Conservation (phyloP, 2,113 vertebrate genomes). For the Xiphophorus maculatus region DNA sequence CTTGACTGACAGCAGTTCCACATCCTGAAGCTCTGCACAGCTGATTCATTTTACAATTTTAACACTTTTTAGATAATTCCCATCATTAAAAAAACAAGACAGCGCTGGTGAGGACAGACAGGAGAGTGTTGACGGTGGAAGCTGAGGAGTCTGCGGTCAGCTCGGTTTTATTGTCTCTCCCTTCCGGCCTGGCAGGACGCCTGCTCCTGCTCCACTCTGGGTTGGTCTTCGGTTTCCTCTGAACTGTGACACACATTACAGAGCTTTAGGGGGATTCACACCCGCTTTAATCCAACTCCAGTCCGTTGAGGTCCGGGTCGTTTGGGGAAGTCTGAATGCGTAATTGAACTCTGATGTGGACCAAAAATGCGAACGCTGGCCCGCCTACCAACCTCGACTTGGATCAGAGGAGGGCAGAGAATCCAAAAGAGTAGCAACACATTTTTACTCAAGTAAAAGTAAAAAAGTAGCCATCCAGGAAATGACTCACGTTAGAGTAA, state of each 20-base stretch:
- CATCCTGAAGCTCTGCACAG: slow-evolving; percentile 7
- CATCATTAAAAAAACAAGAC: slow-evolving; percentile 43
- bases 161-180: slow-evolving; percentile 57
- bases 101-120: slow-evolving; percentile 29
- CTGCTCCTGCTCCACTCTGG: slow-evolving; percentile 27
- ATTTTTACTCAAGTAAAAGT: no score
- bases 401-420: no score
- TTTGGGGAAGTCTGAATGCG: no score
- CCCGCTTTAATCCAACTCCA: no score
- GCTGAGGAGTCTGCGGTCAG: slow-evolving; percentile 43
- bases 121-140: slow-evolving; percentile 40
- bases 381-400: no score
- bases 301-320: no score
- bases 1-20: slow-evolving; percentile 33
- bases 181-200: slow-evolving; percentile 41
- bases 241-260: neutral
- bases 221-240: neutral
- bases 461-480: no score
- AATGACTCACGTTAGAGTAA: no score
- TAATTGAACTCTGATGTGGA: no score
- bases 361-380: no score
- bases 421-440: no score
- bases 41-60: slow-evolving; percentile 32
- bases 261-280: neutral
- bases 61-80: slow-evolving; percentile 26